Conservation (phyloP, 2,797 vertebrate species). For the Sebastes ruberrimus region DNA sequence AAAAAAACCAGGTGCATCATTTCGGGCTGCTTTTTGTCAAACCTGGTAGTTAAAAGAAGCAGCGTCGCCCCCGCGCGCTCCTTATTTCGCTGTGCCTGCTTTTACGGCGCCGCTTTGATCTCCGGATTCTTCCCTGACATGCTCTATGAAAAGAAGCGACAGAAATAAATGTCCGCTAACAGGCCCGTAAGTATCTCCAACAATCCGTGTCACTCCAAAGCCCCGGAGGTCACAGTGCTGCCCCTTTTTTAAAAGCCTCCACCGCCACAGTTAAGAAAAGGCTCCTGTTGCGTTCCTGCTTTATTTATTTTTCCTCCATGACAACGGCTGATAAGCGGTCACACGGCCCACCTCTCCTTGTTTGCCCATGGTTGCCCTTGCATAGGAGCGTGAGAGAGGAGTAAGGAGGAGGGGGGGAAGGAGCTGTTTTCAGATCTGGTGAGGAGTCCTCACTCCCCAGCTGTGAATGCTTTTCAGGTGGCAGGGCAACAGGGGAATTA, state of each 20-base stretch:
- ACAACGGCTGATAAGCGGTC: slow-evolving; percentile 67
- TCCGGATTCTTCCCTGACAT: slow-evolving; percentile 39
- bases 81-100: slow-evolving; percentile 9
- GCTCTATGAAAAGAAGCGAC: slow-evolving; percentile 32
- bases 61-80: background rate
- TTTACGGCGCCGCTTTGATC: slow-evolving; percentile 37
- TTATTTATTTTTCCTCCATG: slow-evolving; percentile 73
- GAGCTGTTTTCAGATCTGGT: background rate
- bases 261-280: slow-evolving; percentile 6
- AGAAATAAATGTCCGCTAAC: slow-evolving; percentile 59
- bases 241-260: slow-evolving; percentile 52
- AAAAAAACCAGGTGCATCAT: slow-evolving; percentile 66
- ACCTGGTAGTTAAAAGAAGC: slow-evolving; percentile 49
- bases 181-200: slow-evolving; percentile 58
- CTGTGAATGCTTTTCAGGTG: slow-evolving; percentile 43
- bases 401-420: background rate
- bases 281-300: slow-evolving; percentile 53
- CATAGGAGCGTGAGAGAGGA: slow-evolving; percentile 26
- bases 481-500: slow-evolving; percentile 29
- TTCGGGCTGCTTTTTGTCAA: slow-evolving; percentile 55
- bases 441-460: slow-evolving; percentile 17
- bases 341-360: slow-evolving; percentile 38
- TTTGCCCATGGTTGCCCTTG: slow-evolving; percentile 37
- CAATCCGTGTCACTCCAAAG: slow-evolving; percentile 60
- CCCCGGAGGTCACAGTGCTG: slow-evolving; percentile 59